A percentile compares a stretch with the other conserved stretches of the same genome.
Evolutionary conservation across 1,140 invertebrate species (phyloP).

Genomic region (Pogonomyrmex barbatus): DNA sequence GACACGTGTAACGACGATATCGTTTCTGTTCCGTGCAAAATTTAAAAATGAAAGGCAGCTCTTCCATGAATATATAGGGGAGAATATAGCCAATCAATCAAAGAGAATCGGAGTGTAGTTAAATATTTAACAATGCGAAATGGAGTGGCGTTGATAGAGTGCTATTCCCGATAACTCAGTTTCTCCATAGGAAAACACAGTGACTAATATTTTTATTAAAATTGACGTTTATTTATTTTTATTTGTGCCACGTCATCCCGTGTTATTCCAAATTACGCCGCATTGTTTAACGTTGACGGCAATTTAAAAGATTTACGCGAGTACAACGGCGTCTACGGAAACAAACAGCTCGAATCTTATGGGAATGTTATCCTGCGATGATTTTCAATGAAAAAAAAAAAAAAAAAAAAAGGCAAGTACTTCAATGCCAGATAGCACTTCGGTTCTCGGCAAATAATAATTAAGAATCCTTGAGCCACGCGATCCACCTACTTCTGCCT

Average conservation of each 20-base stretch:
- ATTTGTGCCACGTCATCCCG: not conserved
- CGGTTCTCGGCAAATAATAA: constrained; percentile 29
- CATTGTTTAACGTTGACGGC: constrained; percentile 1
- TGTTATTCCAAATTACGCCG: not conserved
- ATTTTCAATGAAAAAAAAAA: not conserved
- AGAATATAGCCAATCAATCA: constrained; percentile 65
- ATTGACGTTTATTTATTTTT: constrained; percentile 59
- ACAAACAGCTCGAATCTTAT: not conserved
- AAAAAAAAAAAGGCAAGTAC: not conserved
- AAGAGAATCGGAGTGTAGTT: constrained; percentile 62
- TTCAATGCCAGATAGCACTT: not conserved
- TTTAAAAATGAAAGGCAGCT: constrained; percentile 59
- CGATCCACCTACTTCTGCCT: constrained; percentile 44
- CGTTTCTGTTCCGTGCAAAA: constrained; percentile 28
- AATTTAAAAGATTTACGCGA: not conserved
- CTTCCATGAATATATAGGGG: constrained; percentile 56
- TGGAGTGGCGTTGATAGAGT: constrained; percentile 63
- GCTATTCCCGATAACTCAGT: constrained; percentile 51
- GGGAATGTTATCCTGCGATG: not conserved
- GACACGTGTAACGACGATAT: constrained; percentile 52
- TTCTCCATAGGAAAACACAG: constrained; percentile 52
- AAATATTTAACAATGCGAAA: constrained; percentile 65
- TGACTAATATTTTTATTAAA: constrained; percentile 62
- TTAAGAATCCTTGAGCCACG: constrained; percentile 45
- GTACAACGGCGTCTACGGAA: not conserved